These are phyloP conservation scores for Cylloceria caligata DNA, from an alignment of 2,888 invertebrate genomes.

Conservation along the genomic window DNA sequence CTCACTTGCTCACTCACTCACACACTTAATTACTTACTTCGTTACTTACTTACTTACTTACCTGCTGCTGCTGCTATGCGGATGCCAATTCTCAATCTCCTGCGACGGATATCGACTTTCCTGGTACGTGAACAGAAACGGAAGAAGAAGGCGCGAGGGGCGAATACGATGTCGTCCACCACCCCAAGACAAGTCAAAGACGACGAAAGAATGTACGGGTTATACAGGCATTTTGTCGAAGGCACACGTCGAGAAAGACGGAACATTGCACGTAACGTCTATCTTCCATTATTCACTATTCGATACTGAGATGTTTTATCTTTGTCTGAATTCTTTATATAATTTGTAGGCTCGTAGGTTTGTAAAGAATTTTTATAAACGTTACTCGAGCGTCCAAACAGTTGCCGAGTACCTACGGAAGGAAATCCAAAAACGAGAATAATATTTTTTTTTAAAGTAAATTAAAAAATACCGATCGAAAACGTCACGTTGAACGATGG, in stretches of 20 bases:
- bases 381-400: not conserved
- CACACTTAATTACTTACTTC: not conserved
- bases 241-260: not conserved
- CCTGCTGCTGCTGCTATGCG: not conserved
- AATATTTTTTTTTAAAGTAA: not conserved
- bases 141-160: conserved; percentile 7
- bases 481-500: not conserved
- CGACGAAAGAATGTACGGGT: conserved; percentile 52
- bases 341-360: not conserved
- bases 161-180: conserved; percentile 5
- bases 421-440: not conserved
- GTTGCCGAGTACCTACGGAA: not conserved
- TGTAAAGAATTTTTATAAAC: not conserved
- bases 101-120: conserved; percentile 65
- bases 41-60: too few species aligned
- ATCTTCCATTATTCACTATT: conserved; percentile 42
- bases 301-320: not conserved
- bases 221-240: conserved; percentile 47
- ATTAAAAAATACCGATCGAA: not conserved
- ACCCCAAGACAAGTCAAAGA: not conserved
- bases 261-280: conserved; percentile 11
- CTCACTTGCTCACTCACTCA: conserved; percentile 1
- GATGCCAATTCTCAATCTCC: conserved; percentile 61
- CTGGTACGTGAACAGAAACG: conserved; percentile 46
- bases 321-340: conserved; percentile 9